Conservation (phyloP, 2,797 vertebrate species). For the Liparis tanakae region DNA sequence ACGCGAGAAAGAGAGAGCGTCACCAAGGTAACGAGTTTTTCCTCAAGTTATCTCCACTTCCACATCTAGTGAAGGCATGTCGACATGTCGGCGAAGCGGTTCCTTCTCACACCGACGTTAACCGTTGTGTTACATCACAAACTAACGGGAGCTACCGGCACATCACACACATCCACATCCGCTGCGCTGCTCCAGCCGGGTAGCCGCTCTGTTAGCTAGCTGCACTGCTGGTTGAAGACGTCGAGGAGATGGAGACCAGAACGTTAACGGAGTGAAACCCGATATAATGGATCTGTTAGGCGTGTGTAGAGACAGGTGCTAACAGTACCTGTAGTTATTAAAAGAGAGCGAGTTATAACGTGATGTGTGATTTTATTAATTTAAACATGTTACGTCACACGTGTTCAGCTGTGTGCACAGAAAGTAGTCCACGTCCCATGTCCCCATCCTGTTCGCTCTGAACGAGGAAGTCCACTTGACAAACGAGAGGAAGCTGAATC, state of each 20-base stretch:
- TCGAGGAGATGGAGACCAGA: too few relatives aligned
- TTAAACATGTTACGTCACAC: too few relatives aligned
- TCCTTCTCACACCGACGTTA: neutral
- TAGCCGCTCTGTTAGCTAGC: constrained; percentile 20
- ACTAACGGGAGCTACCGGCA: too few relatives aligned
- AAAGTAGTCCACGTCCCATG: neutral
- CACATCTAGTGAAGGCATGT: neutral
- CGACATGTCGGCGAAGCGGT: neutral
- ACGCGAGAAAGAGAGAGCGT: neutral
- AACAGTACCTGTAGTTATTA: constrained; percentile 13
- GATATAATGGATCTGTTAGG: neutral
- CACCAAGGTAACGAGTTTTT: constrained; percentile 31
- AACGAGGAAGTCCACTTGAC: too few relatives aligned
- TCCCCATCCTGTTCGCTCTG: neutral
- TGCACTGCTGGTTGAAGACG: neutral
- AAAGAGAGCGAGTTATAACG: neutral
- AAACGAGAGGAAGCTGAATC: too few relatives aligned
- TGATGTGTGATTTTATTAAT: neutral
- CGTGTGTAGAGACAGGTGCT: neutral
- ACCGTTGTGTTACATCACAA: too few relatives aligned
- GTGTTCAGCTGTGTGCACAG: fast-evolving
- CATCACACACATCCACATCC: neutral
- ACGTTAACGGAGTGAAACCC: neutral
- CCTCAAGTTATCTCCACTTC: neutral
- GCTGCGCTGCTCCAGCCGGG: too few relatives aligned